phyloP scores from a whole-genome alignment of 2,113 vertebrate species.

The zebrafish (Danio rerio) region DNA sequence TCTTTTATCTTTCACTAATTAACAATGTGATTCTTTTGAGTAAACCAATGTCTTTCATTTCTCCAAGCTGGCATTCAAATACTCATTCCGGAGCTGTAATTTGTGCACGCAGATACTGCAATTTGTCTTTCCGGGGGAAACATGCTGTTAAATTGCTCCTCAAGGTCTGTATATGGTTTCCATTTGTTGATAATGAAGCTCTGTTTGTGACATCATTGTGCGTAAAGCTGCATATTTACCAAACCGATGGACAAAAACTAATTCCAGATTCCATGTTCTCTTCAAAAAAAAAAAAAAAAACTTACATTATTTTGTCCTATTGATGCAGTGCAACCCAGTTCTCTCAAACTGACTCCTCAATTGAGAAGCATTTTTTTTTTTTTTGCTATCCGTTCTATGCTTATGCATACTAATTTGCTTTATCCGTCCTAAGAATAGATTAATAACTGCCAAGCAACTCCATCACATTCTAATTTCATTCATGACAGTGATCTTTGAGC shows the following conservation, averaged over 20 bases:
- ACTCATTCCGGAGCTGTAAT: neutral
- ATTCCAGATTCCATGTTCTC: neutral
- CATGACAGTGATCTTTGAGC: constrained; percentile 14
- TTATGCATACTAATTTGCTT: constrained; percentile 43
- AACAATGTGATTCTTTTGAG: neutral
- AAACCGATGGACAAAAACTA: neutral
- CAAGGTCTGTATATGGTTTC: neutral
- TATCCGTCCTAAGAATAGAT: constrained; percentile 18
- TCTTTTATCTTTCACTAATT: neutral
- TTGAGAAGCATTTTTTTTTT: constrained; percentile 32
- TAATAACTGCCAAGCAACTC: constrained; percentile 39
- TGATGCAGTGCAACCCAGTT: neutral
- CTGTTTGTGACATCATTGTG: neutral
- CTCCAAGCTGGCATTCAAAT: neutral
- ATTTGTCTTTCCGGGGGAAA: neutral
- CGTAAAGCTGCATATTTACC: neutral
- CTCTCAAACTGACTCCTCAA: neutral
- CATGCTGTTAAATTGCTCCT: neutral
- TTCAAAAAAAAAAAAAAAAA: neutral
- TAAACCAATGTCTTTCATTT: neutral
- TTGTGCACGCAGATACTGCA: neutral
- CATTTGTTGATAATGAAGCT: neutral
- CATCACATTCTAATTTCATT: constrained; percentile 39
- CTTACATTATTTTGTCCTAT: neutral
- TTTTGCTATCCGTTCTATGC: constrained; percentile 12